Base-by-base conservation (phyloP, 2,113 vertebrate species). In the Thamnaconus septentrionalis region DNA sequence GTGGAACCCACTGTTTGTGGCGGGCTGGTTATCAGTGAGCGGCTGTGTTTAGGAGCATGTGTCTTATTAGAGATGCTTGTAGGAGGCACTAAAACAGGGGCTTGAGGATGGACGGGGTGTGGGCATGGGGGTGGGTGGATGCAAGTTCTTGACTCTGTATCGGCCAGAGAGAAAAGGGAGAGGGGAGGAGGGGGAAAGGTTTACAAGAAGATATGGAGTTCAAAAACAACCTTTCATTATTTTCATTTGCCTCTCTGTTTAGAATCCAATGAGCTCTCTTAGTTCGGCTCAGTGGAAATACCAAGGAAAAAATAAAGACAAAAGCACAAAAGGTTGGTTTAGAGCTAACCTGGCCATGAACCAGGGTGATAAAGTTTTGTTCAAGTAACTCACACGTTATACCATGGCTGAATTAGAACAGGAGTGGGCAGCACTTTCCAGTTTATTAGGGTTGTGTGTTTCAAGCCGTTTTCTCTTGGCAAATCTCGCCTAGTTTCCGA, bases 131-230 rank as follows among this genome's bases (percentile, higher is more conserved):
- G 18, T 31, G 18, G 70, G 73, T 45, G 56, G 64, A 73, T 67
- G 58, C 66, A 59, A 69, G 57, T 71, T 85, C 71, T 69, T 65
- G 81, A 82, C 76, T 85, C 80, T 42, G 51, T 61, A 76, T n/a
- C 50, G 71, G 59, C 53, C 46, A 58, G 57, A 57, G 46, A 63
- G 56, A 31, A 70, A 7, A 56, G 9, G 57, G 46, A 61, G n/a
- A 59, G 9, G 4, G 40, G 18, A 31, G 18, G 18, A 31, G 6
- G 18, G 6, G 18, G 47, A 45, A 5, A 53, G 4, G 10, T 58
- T 79, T 54, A 56, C 41, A n/a, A 6, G 55, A 55, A 51, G 6
- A 42, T n/a, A 39, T 40, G 6, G n/a, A n/a, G 5, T 44, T 12
- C 5, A 51, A 11, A 51, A 53, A 45, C 7, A 3, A 18, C 5